These are phyloP conservation scores for Echinometra lucunter DNA, from an alignment of 53 echinoderm and acorn worm genomes.

Conservation along the genomic window DNA sequence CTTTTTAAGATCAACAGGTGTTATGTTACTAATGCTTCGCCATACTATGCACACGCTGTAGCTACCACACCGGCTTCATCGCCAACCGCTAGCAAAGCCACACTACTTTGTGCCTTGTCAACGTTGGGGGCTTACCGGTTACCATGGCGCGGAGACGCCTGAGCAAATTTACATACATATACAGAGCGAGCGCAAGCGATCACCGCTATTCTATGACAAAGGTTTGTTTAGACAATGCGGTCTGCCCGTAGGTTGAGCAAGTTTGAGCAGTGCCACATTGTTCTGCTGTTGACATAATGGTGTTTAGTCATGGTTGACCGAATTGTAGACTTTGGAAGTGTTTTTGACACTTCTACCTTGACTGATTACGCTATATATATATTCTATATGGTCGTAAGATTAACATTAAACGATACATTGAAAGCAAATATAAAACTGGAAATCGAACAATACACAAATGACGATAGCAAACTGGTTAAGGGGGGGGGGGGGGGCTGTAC, in stretches of 20 bases:
- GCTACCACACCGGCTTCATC: background rate
- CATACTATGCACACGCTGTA: background rate
- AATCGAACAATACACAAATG: background rate
- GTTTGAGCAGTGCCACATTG: background rate
- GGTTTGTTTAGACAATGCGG: background rate
- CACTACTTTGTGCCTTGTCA: background rate
- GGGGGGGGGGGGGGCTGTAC: background rate
- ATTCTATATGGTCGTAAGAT: too few relatives aligned
- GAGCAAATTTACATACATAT: conserved; percentile 56
- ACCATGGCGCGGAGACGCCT: conserved; percentile 66
- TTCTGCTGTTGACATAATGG: background rate
- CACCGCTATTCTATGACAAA: background rate
- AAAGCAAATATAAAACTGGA: background rate
- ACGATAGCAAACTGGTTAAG: background rate
- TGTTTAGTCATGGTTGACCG: conserved; percentile 1
- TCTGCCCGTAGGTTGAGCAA: background rate
- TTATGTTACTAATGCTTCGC: conserved; percentile 18
- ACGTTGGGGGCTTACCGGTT: conserved; percentile 34
- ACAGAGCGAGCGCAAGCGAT: conserved; percentile 28
- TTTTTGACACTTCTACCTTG: background rate
- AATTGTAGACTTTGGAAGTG: conserved; percentile 21
- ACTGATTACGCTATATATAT: background rate
- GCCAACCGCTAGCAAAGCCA: background rate
- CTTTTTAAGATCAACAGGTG: conserved; percentile 38
- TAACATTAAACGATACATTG: background rate